Percentiles rank a stretch among this genome's conserved stretches.
Conservation (phyloP, 1,140 invertebrate genomes). For the Trichonephila clavipes region DNA sequence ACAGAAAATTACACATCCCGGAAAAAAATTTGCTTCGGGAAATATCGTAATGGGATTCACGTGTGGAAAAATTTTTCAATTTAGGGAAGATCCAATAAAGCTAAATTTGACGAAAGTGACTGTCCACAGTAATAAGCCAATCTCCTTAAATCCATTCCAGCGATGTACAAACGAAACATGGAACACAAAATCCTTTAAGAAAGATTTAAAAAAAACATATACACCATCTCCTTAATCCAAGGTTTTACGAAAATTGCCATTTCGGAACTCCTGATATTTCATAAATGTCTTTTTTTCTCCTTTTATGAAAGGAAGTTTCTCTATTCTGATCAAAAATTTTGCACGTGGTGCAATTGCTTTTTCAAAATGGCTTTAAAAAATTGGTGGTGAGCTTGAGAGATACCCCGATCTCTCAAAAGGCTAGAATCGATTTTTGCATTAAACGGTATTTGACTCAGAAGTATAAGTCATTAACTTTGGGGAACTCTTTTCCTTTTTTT, state of each 20-base stretch:
- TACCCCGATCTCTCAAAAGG: not conserved
- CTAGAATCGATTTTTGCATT: slow-evolving; percentile 62
- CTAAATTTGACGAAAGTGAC: slow-evolving; percentile 9
- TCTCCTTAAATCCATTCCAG: not conserved
- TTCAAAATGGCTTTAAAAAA: not conserved
- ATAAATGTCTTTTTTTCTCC: slow-evolving; percentile 33
- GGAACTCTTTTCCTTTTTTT: not conserved
- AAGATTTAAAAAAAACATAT: not conserved
- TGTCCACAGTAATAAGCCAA: not conserved
- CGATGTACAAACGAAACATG: not conserved
- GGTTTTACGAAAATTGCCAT: slow-evolving; percentile 57
- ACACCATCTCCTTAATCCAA: slow-evolving; percentile 22
- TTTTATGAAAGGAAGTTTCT: not conserved
- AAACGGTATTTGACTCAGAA: slow-evolving; percentile 55
- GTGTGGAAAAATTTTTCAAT: not conserved
- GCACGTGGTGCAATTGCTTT: slow-evolving; percentile 16
- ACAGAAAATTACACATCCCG: not conserved
- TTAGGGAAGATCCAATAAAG: not conserved
- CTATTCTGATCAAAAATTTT: slow-evolving; percentile 47
- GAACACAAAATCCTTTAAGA: not conserved
- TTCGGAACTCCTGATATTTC: slow-evolving; percentile 27
- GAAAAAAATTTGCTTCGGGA: not conserved
- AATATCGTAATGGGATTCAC: not conserved
- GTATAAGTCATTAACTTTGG: slow-evolving; percentile 65
- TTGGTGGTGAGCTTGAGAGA: not conserved